phyloP scores from a whole-genome alignment of 2,888 invertebrate genomes.

The Myopa tessellatipennis region DNA sequence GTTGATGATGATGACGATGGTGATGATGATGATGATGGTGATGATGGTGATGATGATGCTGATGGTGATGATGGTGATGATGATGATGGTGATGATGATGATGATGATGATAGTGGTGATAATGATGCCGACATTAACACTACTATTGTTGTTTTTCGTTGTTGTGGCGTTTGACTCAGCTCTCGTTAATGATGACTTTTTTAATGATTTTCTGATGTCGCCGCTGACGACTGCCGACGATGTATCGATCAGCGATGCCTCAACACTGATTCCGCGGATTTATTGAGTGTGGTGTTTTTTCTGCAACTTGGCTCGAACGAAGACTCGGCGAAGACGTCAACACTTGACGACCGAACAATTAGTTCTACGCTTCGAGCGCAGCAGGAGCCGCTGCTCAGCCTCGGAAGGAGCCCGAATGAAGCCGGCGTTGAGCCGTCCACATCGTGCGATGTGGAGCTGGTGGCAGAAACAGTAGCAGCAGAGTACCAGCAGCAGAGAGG shows the following conservation, averaged over 20 bases:
- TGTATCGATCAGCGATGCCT: not conserved
- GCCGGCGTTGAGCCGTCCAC: not conserved
- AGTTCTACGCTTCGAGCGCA: constrained; percentile 66
- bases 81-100: constrained; percentile 2
- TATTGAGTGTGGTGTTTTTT: not conserved
- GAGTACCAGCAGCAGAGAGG: not conserved
- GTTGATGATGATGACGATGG: not conserved
- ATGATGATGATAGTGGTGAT: not conserved
- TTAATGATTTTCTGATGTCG: not conserved
- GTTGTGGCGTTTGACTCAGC: constrained; percentile 1
- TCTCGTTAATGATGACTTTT: not conserved
- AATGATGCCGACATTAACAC: constrained; percentile 39
- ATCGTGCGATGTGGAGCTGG: not conserved
- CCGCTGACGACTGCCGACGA: not conserved
- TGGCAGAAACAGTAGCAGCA: constrained; percentile 18
- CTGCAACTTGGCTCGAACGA: constrained; percentile 6
- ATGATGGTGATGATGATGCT: no score
- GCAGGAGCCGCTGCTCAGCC: constrained; percentile 60
- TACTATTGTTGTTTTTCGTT: constrained; percentile 20
- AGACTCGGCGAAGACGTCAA: constrained; percentile 48
- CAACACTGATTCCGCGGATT: constrained; percentile 21
- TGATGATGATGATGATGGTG: not conserved
- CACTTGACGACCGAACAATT: constrained; percentile 62
- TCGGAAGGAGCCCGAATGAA: constrained; percentile 42
- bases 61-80: not conserved